Base-by-base conservation (phyloP, 2,113 vertebrate species). In the Vombatus ursinus region DNA sequence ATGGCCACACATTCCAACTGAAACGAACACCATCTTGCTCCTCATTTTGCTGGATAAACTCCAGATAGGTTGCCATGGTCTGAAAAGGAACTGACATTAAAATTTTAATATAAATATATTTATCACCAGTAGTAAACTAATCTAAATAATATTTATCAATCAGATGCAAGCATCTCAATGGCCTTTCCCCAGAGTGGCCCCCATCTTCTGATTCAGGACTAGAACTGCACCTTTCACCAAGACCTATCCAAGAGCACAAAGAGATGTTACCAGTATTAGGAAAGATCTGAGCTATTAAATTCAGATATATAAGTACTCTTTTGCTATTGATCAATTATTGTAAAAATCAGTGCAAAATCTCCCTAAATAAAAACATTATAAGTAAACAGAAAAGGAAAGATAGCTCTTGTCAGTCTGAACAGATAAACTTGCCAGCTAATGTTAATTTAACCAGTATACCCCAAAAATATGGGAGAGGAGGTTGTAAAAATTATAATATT, bases 1-100 rank as follows among this genome's bases (percentile, higher is more conserved):
- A 99, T 24, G 99, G 99, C 99, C 99, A 99, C 31, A 99, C 99
- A 0, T 99, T 99, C 99, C 99, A 99, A 98, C 99, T 99, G 98
- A 99, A 99, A 91, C 99, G 99, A 95, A 99, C 99, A 0, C 99
- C 99, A 16, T 99, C 99, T 8, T 99, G 98, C 94, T 99, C 99
- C 98, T 99, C 99, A 22, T 99, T 99, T 96, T 99, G 99, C 97
- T 99, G 99, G 98, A 99, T 99, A 97, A 99, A 99, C 98, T 99
- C 99, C 98, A 99, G 98, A 97, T 99, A 99, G 0, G 99, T 99
- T 0, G 99, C 97, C 99, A 99, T 99, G 91, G 92, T 96, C 96
- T 97, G 96, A 94, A 96, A 98, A 96, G 96, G 97, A 98, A 98
- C 96, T 97, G 96, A 93, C 98, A 96, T 95, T 52, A 97, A 94